A percentile compares a stretch with the other conserved stretches of the same genome.
These are phyloP conservation scores for Pomacea maculata DNA, from an alignment of 1,140 invertebrate species.

Conservation along the genomic window DNA sequence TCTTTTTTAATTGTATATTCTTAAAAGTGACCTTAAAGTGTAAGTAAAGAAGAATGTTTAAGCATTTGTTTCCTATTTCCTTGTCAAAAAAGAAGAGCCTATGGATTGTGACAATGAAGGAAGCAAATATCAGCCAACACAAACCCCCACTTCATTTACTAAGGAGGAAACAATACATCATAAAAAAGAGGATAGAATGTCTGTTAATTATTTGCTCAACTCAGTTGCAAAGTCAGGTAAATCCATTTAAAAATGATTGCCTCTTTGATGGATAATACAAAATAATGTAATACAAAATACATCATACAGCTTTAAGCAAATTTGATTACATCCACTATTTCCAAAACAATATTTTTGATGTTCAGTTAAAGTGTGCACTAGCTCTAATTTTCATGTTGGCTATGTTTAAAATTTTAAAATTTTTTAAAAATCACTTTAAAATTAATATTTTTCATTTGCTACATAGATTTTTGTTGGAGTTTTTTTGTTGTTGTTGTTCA, in stretches of 20 bases:
- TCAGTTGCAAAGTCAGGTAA: conserved; percentile 16
- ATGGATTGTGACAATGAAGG: conserved; percentile 18
- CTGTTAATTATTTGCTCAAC: conserved; percentile 1
- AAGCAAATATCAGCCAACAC: neutral
- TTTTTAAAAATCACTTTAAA: neutral
- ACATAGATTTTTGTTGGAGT: neutral
- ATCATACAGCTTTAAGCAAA: no score
- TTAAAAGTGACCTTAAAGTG: neutral
- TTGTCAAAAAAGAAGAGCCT: conserved; percentile 20
- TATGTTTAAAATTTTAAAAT: neutral
- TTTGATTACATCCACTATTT: no score
- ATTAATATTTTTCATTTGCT: neutral
- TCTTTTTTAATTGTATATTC: no score
- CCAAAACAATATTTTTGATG: no score
- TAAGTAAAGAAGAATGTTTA: neutral
- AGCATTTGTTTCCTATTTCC: neutral
- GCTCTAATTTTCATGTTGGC: no score
- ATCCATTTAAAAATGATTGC: no score
- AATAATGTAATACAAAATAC: no score
- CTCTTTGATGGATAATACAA: no score
- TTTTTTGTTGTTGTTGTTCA: no score
- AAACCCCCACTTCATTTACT: neutral
- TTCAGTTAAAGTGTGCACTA: no score
- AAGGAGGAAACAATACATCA: neutral
- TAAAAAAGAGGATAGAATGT: neutral